A percentile compares a stretch with the other conserved stretches of the same genome.
phyloP scores from a whole-genome alignment of 2,113 vertebrate genomes.

The Phylloscopus whistleri region DNA sequence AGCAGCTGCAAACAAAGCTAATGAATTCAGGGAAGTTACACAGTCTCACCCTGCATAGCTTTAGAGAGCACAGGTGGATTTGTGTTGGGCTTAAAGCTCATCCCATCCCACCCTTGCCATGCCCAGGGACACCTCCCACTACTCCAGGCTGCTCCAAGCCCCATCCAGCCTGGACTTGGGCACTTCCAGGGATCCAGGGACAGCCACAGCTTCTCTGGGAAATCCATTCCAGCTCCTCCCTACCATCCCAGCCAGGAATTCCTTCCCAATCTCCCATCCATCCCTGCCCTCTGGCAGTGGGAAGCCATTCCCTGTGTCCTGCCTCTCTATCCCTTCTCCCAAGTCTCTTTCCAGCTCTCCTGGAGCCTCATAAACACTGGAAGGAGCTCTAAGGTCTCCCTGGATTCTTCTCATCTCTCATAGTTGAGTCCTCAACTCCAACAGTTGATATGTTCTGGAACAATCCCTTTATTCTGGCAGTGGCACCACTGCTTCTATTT shows the following conservation, averaged over 20 bases:
- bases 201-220: not conserved
- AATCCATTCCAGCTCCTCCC: rapidly evolving
- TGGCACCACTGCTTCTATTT: not conserved
- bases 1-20: slow-evolving; percentile 14
- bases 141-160: rapidly evolving
- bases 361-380: rapidly evolving
- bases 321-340: not conserved
- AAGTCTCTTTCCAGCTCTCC: not conserved
- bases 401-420: not conserved
- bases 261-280: not conserved
- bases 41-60: not conserved
- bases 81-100: not conserved
- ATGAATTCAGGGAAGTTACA: not conserved
- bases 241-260: not conserved
- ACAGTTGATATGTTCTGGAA: not conserved
- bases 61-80: not conserved
- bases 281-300: not conserved
- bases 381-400: rapidly evolving
- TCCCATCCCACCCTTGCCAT: not conserved
- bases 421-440: rapidly evolving
- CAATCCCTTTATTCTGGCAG: not conserved
- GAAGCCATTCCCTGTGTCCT: not conserved
- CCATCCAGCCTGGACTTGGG: rapidly evolving
- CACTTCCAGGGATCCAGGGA: not conserved
- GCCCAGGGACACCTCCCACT: rapidly evolving